Conservation (phyloP, 1,140 invertebrate species). For the Monochamus saltuarius region DNA sequence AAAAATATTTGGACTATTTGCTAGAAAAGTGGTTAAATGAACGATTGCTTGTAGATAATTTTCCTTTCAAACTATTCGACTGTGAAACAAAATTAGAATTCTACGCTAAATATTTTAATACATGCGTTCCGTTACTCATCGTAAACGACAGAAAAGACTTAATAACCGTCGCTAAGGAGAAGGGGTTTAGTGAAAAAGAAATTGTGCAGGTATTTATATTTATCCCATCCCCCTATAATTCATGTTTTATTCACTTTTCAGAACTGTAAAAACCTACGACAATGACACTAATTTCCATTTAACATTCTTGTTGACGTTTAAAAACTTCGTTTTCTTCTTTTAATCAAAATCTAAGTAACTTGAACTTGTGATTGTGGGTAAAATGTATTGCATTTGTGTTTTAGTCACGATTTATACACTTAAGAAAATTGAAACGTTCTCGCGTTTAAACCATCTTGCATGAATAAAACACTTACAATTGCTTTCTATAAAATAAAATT, state of each 20-base stretch:
- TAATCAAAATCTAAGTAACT: no score
- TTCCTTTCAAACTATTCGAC: conserved; percentile 49
- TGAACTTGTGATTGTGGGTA: no score
- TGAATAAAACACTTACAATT: not conserved
- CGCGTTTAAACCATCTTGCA: no score
- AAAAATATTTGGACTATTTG: conserved; percentile 49
- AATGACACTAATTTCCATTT: no score
- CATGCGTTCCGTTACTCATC: conserved; percentile 49
- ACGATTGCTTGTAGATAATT: conserved; percentile 28
- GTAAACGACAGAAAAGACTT: conserved; percentile 40
- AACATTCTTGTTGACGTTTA: no score
- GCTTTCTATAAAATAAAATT: not conserved
- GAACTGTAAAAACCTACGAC: no score
- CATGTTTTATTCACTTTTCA: no score
- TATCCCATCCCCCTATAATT: no score
- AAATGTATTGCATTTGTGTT: no score
- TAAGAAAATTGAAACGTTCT: no score
- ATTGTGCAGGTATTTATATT: conserved; percentile 48
- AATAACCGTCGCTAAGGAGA: conserved; percentile 25
- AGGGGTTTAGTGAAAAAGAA: conserved; percentile 42
- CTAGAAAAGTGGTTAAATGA: conserved; percentile 42
- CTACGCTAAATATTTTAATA: conserved; percentile 48
- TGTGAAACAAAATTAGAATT: conserved; percentile 49
- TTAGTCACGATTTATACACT: no score
- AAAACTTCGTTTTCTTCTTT: no score